These are phyloP conservation scores for Elachura formosa DNA, from an alignment of 2,113 vertebrate species.

Conservation along the genomic window DNA sequence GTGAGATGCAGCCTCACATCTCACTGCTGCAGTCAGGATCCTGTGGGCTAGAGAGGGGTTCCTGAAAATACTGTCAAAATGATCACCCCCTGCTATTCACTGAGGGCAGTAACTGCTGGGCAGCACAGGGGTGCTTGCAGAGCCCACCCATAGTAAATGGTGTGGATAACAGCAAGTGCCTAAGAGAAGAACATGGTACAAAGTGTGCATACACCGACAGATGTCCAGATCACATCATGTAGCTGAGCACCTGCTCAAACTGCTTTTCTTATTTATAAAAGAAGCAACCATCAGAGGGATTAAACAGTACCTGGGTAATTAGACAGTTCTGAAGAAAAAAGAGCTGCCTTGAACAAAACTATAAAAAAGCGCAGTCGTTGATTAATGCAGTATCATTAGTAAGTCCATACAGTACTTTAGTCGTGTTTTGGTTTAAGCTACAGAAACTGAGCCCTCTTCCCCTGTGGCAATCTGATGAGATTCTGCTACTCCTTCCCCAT, in stretches of 20 bases:
- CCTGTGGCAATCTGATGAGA: not conserved
- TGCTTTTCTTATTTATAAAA: not conserved
- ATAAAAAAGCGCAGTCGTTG: not conserved
- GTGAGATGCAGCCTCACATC: not conserved
- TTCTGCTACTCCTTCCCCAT: not conserved
- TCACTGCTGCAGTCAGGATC: not conserved
- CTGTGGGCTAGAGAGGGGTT: not conserved
- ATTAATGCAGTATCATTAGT: not conserved
- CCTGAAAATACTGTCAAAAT: not conserved
- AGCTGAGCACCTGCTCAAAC: not conserved
- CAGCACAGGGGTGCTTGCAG: not conserved
- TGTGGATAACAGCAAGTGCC: not conserved
- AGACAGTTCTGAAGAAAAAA: not conserved
- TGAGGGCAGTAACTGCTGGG: not conserved
- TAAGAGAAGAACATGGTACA: not conserved
- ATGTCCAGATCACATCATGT: accelerated
- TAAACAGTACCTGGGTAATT: not conserved
- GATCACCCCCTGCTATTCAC: not conserved
- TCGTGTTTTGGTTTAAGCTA: not conserved
- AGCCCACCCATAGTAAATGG: not conserved
- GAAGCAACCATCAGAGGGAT: not conserved
- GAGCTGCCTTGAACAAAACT: not conserved
- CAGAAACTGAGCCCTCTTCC: not conserved
- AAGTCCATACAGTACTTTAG: not conserved
- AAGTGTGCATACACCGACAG: not conserved